phyloP scores from a whole-genome alignment of 2,888 invertebrate genomes.

The Platycnemis pennipes region DNA sequence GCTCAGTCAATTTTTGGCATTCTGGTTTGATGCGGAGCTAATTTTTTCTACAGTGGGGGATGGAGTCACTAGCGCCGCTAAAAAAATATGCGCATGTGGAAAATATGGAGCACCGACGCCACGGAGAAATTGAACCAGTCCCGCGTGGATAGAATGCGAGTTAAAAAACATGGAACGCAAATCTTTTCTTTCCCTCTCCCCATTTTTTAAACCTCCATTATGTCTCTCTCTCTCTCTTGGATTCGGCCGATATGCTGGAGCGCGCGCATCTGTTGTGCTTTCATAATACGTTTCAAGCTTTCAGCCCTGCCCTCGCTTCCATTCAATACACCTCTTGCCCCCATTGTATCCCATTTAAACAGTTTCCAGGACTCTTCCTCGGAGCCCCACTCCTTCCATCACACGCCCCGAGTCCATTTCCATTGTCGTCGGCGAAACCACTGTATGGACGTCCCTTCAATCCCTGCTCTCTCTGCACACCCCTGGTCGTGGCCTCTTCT shows the following conservation, averaged over 20 bases:
- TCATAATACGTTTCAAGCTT: background rate
- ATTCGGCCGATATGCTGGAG: background rate
- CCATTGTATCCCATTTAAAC: slow-evolving; percentile 7
- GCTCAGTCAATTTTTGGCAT: too few species aligned
- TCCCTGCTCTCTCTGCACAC: background rate
- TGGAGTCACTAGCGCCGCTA: too few species aligned
- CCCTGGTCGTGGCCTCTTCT: background rate
- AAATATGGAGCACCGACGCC: background rate
- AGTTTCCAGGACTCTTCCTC: background rate
- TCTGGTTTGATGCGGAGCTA: too few species aligned
- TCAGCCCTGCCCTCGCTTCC: background rate
- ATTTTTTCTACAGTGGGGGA: too few species aligned
- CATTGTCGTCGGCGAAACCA: slow-evolving; percentile 5
- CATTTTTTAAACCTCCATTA: background rate
- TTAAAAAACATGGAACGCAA: background rate
- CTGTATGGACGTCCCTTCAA: background rate
- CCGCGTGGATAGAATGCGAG: background rate
- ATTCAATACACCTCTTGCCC: background rate
- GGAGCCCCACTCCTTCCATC: background rate
- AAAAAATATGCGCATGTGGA: too few species aligned
- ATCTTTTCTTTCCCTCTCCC: background rate
- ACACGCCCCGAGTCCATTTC: background rate
- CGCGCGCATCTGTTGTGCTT: slow-evolving; percentile 28
- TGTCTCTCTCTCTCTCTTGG: background rate
- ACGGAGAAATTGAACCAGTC: background rate